Evolutionary conservation across 1,140 invertebrate genomes (phyloP).

Genomic region (Habropoda laboriosa): DNA sequence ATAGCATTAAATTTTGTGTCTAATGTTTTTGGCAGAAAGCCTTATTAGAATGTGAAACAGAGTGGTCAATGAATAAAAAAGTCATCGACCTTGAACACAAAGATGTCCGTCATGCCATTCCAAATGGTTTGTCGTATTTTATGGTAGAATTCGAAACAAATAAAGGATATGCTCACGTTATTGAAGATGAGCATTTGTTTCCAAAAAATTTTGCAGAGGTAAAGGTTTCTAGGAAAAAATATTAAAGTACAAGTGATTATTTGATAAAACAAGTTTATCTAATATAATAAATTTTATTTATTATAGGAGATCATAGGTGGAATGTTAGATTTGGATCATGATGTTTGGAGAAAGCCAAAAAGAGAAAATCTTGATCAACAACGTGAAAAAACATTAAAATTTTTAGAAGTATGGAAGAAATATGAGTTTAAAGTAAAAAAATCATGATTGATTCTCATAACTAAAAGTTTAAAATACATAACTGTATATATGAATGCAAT

Average conservation of each 20-base stretch:
- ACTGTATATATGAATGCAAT: not conserved
- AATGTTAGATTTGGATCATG: conserved; percentile 94
- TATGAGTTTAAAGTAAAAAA: conserved; percentile 79
- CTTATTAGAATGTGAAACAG: conserved; percentile 94
- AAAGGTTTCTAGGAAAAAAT: conserved; percentile 52
- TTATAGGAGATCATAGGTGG: conserved; percentile 96
- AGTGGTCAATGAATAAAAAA: conserved; percentile 98
- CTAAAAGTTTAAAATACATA: not conserved
- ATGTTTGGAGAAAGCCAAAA: conserved; percentile 91
- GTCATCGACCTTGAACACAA: conserved; percentile 90
- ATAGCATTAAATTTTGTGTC: not conserved
- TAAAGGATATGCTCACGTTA: conserved; percentile 96
- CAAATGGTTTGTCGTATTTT: conserved; percentile 97
- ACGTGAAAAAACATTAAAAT: conserved; percentile 85
- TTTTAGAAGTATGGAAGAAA: conserved; percentile 86
- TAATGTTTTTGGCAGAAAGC: conserved; percentile 96
- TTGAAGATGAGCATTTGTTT: conserved; percentile 96
- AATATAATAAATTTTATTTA: conserved; percentile 28
- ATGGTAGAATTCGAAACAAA: conserved; percentile 95
- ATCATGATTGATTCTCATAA: conserved; percentile 9
- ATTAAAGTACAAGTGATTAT: conserved; percentile 33
- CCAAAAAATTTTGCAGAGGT: conserved; percentile 95
- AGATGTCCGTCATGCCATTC: conserved; percentile 90
- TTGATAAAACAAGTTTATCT: conserved; percentile 25
- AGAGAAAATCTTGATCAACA: conserved; percentile 88